Base-by-base conservation (phyloP, 2,888 invertebrate genomes). In the Barypeithes pellucidus region DNA sequence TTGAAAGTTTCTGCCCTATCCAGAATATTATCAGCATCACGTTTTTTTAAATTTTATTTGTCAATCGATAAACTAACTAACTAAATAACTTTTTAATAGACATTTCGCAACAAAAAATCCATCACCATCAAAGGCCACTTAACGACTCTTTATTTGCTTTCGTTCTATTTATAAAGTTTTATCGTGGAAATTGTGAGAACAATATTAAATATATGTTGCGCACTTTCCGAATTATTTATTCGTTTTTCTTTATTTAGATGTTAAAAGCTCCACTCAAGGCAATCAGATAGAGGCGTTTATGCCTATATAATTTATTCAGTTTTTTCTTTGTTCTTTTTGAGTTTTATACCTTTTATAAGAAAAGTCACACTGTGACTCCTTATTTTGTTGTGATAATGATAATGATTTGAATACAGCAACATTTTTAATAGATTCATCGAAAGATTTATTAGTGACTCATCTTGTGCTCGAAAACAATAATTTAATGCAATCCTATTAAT, bases 121-220 rank as follows among this genome's bases (percentile, higher is more conserved):
- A 43, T 63, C 14, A 33, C 14, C 62, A 62, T 62, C 45, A 62
- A 62, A 43, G 7, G n/a, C 24, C 45, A 50, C 62, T 45, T 62
- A 62, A 45, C 8, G 60, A 18, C 22, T 20, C 29, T 62, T 62
- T 29, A 45, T 62, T 62, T 29, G 45, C 45, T 9, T 18, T 45
- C 14, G 14, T 62, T 62, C 62, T 62, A 62, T 62, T 62, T 62
- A 45, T 62, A 62, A 41, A 45, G 14, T 62, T 33, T 62, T 62
- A 62, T 62, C 62, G 29, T 12, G 24, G n/a, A 22, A 0, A 45
- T 29, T 45, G 24, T 62, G 39, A 43, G 29, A 33, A 45, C 24
- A 14, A 45, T 45, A 62, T 45, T 61, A 61, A 61, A 61, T 61
- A 45, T 24, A 12, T 24, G 24, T 62, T 24, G 45, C 45, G 16